Percentiles rank a stretch among this genome's conserved stretches.
phyloP scores from a whole-genome alignment of 1,140 invertebrate genomes.

The Marisa cornuarietis region DNA sequence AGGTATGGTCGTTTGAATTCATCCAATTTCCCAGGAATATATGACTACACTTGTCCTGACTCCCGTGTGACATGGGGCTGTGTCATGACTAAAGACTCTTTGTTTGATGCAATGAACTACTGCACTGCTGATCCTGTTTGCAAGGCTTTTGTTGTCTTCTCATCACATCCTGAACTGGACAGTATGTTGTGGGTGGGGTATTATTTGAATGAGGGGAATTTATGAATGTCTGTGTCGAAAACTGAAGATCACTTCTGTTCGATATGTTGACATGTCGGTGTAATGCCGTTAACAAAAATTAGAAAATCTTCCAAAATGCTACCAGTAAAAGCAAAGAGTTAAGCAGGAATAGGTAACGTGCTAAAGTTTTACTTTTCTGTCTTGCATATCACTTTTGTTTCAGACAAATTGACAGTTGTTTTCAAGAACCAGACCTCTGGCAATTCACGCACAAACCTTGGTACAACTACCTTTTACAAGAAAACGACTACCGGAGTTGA shows the following conservation, averaged over 20 bases:
- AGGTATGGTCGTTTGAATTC: slow-evolving; percentile 31
- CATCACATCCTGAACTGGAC: slow-evolving; percentile 42
- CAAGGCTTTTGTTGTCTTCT: slow-evolving; percentile 45
- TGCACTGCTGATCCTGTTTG: slow-evolving; percentile 39
- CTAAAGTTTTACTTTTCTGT: background rate
- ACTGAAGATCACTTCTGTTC: background rate
- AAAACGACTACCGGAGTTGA: background rate
- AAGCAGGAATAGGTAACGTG: too few relatives aligned
- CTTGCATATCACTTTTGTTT: background rate
- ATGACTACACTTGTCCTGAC: slow-evolving; percentile 44
- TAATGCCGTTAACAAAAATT: background rate
- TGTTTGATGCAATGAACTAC: slow-evolving; percentile 37
- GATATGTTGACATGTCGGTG: background rate
- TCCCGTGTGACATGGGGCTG: slow-evolving; percentile 55
- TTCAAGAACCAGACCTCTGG: slow-evolving; percentile 41
- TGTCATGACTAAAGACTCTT: slow-evolving; percentile 43
- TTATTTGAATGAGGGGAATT: too few relatives aligned
- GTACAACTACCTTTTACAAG: slow-evolving; percentile 45
- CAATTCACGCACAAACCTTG: slow-evolving; percentile 35
- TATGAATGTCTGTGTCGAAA: too few relatives aligned
- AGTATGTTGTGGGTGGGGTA: slow-evolving; percentile 30
- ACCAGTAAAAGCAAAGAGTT: too few relatives aligned
- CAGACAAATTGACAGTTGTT: slow-evolving; percentile 53
- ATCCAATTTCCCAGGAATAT: slow-evolving; percentile 50
- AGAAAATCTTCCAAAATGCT: too few relatives aligned